Percentiles rank a stretch among this genome's conserved stretches.
Evolutionary conservation across 1,140 invertebrate genomes (phyloP).

Genomic region (Ceratina calcarata): DNA sequence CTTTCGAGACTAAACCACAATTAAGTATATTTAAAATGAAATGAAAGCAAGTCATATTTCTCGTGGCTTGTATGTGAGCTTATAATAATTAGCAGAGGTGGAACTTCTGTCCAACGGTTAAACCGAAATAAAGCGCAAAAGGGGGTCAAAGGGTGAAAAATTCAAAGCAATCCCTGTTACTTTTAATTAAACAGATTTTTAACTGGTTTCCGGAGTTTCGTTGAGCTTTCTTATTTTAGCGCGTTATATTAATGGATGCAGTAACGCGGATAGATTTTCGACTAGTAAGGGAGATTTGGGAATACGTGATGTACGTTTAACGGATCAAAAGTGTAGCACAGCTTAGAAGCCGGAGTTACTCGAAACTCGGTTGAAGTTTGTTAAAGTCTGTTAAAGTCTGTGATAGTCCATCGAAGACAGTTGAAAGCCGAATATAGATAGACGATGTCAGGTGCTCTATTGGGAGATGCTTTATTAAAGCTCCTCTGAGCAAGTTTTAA

Average conservation of each 20-base stretch:
- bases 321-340: not conserved
- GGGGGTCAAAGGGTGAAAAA: not conserved
- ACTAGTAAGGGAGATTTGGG: not conserved
- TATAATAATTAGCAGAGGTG: not conserved
- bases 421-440: not conserved
- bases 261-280: not conserved
- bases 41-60: not conserved
- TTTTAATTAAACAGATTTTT: not conserved
- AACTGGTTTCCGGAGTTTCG: not conserved
- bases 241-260: not conserved
- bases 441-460: not conserved
- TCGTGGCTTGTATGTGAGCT: too few species aligned
- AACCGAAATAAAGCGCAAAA: not conserved
- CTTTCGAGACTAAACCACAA: not conserved
- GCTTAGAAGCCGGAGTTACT: too few species aligned
- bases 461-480: not conserved
- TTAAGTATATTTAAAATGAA: not conserved
- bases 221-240: too few species aligned
- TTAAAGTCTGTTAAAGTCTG: slow-evolving; percentile 18
- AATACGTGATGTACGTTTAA: not conserved
- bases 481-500: not conserved
- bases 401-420: not conserved
- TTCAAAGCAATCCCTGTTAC: not conserved
- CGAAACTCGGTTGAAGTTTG: slow-evolving; percentile 10
- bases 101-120: not conserved